Evolutionary conservation across 1,140 invertebrate genomes (phyloP).

Genomic region (Lamellibrachia luymesi): DNA sequence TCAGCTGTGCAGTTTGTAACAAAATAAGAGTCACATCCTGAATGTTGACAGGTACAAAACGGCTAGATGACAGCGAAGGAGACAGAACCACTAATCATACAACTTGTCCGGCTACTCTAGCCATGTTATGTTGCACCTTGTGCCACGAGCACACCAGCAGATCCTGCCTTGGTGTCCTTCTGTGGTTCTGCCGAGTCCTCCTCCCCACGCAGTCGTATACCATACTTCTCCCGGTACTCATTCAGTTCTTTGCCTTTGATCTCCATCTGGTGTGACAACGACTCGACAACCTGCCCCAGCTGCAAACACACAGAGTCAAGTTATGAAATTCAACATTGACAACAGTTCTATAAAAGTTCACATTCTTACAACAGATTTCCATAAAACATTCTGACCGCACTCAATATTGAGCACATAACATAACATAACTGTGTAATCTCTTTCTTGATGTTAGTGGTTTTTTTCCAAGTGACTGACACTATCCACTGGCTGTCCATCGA

Average conservation of each 20-base stretch:
- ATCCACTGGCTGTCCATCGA: no score
- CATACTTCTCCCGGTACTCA: constrained; percentile 87
- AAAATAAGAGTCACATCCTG: neutral
- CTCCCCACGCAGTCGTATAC: constrained; percentile 67
- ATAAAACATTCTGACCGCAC: no score
- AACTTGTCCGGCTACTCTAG: neutral
- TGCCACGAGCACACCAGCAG: constrained; percentile 45
- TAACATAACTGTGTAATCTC: no score
- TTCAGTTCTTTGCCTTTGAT: constrained; percentile 89
- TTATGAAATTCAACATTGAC: neutral
- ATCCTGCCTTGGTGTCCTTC: constrained; percentile 29
- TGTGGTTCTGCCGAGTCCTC: constrained; percentile 44
- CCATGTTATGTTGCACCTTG: constrained; percentile 25
- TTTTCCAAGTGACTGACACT: no score
- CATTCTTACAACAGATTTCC: no score
- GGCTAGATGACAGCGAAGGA: neutral
- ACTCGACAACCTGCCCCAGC: constrained; percentile 75
- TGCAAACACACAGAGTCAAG: constrained; percentile 53
- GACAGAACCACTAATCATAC: neutral
- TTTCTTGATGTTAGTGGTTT: no score
- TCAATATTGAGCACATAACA: no score
- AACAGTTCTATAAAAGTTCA: no score
- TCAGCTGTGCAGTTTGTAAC: neutral
- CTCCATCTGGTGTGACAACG: constrained; percentile 75
- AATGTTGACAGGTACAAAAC: neutral